These are phyloP conservation scores for Dipodomys ordii DNA, from an alignment of 2,113 vertebrate species.

Conservation along the genomic window DNA sequence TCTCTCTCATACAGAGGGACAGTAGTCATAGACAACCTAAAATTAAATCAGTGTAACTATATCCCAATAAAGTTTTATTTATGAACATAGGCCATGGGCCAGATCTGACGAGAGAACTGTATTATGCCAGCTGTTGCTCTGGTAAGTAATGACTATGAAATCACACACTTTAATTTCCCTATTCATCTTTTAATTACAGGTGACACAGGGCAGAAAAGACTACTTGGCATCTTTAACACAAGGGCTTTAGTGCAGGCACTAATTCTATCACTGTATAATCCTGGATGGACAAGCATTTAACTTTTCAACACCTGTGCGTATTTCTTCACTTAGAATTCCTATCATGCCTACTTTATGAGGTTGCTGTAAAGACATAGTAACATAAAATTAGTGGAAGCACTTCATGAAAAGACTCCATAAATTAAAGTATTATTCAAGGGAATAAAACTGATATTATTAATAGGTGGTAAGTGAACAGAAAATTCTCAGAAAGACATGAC, in stretches of 20 bases:
- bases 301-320: background rate
- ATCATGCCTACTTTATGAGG: background rate
- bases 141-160: background rate
- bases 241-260: background rate
- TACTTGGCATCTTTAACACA: background rate
- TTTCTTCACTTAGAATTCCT: background rate
- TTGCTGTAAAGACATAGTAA: background rate
- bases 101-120: background rate
- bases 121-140: background rate
- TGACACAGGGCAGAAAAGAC: background rate
- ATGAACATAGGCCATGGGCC: background rate
- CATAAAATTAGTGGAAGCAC: background rate
- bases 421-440: background rate
- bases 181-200: background rate
- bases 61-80: conserved; percentile 16
- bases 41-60: background rate
- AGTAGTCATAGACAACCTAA: too few species aligned
- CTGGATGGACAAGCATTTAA: background rate
- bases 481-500: background rate
- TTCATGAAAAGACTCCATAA: background rate
- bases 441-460: background rate
- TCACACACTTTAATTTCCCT: background rate
- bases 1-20: too few species aligned
- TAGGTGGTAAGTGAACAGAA: background rate
- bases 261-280: background rate